Conservation (phyloP, 2,797 vertebrate genomes). For the Epinephelus coioides region DNA sequence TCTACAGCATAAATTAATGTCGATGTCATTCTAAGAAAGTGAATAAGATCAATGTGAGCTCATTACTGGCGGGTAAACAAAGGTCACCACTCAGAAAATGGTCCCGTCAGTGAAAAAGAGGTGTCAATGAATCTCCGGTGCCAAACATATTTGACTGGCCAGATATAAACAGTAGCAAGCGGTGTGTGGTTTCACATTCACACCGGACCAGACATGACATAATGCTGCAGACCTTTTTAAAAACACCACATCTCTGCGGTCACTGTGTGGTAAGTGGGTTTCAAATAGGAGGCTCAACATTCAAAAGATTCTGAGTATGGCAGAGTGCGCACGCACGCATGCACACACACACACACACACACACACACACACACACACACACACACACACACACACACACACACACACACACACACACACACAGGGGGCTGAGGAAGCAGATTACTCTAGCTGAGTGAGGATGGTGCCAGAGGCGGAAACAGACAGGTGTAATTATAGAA, state of each 20-base stretch:
- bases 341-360: not conserved
- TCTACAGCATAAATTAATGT: not conserved
- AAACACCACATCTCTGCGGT: conserved; percentile 74
- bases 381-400: not conserved
- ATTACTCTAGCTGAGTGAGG: conserved; percentile 70
- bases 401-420: not conserved
- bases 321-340: not conserved
- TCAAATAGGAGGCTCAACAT: conserved; percentile 76
- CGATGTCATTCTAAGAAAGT: not conserved
- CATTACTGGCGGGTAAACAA: conserved; percentile 12
- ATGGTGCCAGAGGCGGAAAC: conserved; percentile 80
- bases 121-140: conserved; percentile 59
- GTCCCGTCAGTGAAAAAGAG: conserved; percentile 47
- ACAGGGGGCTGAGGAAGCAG: conserved; percentile 74
- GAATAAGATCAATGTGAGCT: conserved; percentile 17
- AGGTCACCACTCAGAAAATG: conserved; percentile 42
- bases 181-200: conserved; percentile 78
- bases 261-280: conserved; percentile 60
- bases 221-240: conserved; percentile 77
- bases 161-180: conserved; percentile 78
- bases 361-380: not conserved
- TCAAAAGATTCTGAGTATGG: conserved; percentile 65
- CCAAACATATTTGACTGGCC: conserved; percentile 68
- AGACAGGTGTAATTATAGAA: conserved; percentile 87
- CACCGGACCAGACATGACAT: conserved; percentile 83